phyloP scores from a whole-genome alignment of 1,140 invertebrate species.

The Delia radicum region DNA sequence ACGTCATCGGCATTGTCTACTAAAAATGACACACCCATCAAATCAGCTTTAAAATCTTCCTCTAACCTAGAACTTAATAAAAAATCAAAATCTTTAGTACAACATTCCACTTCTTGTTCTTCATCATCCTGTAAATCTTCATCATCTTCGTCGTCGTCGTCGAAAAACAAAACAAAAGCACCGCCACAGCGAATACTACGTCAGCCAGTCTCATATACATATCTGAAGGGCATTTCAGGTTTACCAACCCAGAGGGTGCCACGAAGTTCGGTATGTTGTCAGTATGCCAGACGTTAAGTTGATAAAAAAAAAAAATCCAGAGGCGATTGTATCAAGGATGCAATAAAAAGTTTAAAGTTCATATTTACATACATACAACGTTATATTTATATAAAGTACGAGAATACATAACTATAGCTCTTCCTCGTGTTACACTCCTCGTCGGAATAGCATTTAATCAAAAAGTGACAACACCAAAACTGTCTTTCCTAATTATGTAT shows the following conservation, averaged over 20 bases:
- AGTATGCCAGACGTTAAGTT: conserved; percentile 49
- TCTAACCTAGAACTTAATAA: conserved; percentile 43
- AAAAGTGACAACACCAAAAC: no score
- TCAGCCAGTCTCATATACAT: conserved; percentile 74
- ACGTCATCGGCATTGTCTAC: conserved; percentile 20
- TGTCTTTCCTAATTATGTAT: no score
- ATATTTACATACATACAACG: background rate
- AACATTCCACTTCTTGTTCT: conserved; percentile 22
- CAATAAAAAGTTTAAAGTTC: background rate
- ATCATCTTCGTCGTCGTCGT: conserved; percentile 31
- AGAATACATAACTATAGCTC: no score
- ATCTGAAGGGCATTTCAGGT: conserved; percentile 75
- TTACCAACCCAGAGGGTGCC: conserved; percentile 76
- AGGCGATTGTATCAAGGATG: background rate
- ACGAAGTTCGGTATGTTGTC: conserved; percentile 56
- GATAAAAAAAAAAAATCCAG: background rate
- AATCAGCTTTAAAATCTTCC: conserved; percentile 48
- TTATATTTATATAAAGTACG: background rate
- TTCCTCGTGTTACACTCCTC: no score
- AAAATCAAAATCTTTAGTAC: conserved; percentile 31
- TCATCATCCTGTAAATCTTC: background rate
- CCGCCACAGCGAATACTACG: conserved; percentile 68
- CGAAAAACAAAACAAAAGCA: conserved; percentile 57
- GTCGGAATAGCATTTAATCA: no score
- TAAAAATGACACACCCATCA: conserved; percentile 34